Base-by-base conservation (phyloP, 1,140 invertebrate genomes). In the Sarcophaga bullata region DNA sequence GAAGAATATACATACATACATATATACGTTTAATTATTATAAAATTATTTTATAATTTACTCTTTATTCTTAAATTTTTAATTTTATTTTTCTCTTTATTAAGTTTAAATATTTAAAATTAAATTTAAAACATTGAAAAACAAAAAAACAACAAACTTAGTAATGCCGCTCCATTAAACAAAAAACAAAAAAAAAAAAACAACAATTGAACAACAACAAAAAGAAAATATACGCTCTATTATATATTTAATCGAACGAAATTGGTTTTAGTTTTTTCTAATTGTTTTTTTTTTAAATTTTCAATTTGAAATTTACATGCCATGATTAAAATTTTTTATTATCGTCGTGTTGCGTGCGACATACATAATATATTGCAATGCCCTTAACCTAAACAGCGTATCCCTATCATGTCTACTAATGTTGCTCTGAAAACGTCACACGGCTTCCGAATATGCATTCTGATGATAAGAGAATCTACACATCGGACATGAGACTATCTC, bases 121-220 rank as follows among this genome's bases (percentile, higher is more conserved):
- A 75, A 76, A 73, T 73, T 73, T 73, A 76, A 76, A 58, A 76
- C 11, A 73, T 37, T 37, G 25, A 37, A 37, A 73, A 73, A 76
- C 13, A 58, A 68, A 68, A 68, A 68, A 19, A 68, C 15, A 6
- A 68, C 15, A 78, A 8, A 50, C 25, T 47, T 78, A 78, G 75
- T 78, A 78, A 78, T 78, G 75, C 75, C 75, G 75, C 75, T 78
- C 75, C 75, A 78, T 78, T 50, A 68, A 78, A 78, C 75, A 78
- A 78, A 78, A 78, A 72, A 72, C 58, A 72, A 72, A 72, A 19
- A 17, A 17, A 72, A 17, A 72, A 25, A 10, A 25, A 72, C 73
- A 76, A 78, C 73, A 76, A 78, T n/a, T n/a, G n/a, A n/a, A n/a
- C n/a, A n/a, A n/a, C n/a, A 37, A 37, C 1, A 37, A 37, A 37